phyloP scores from a whole-genome alignment of 2,113 vertebrate genomes.

The Anhinga rufa region DNA sequence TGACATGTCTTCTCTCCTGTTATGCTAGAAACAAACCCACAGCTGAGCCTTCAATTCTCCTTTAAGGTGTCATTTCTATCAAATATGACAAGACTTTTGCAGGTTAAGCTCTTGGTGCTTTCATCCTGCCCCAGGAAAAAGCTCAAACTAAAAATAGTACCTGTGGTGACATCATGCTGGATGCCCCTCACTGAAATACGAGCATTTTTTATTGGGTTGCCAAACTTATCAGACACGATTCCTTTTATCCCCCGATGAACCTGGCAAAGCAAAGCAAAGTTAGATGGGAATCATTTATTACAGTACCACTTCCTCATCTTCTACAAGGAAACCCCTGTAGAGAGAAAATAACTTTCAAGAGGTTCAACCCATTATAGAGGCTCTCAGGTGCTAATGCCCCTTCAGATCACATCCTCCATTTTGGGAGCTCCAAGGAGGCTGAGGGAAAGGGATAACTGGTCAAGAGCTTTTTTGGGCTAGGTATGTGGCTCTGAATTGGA shows the following conservation, averaged over 20 bases:
- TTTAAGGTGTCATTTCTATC: neutral
- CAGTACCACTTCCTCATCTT: neutral
- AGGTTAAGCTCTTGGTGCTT: neutral
- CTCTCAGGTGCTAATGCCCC: neutral
- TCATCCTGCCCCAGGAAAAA: neutral
- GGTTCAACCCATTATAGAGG: neutral
- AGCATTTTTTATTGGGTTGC: constrained; percentile 88
- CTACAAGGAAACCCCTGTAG: neutral
- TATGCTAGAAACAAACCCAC: neutral
- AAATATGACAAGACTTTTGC: neutral
- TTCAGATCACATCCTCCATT: neutral
- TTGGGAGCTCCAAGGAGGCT: neutral
- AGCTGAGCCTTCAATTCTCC: neutral
- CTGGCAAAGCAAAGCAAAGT: constrained; percentile 62
- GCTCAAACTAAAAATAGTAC: constrained; percentile 64
- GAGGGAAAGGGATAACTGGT: neutral
- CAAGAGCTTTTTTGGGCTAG: neutral
- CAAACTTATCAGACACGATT: constrained; percentile 82
- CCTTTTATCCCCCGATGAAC: constrained; percentile 93
- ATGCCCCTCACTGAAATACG: constrained; percentile 85
- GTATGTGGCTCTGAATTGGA: neutral
- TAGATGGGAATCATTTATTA: neutral
- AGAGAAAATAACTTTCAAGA: neutral
- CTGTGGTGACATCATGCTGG: constrained; percentile 88
- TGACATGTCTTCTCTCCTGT: neutral